These are phyloP conservation scores for Tachysurus vachellii DNA, from an alignment of 2,113 vertebrate genomes.

Conservation along the genomic window DNA sequence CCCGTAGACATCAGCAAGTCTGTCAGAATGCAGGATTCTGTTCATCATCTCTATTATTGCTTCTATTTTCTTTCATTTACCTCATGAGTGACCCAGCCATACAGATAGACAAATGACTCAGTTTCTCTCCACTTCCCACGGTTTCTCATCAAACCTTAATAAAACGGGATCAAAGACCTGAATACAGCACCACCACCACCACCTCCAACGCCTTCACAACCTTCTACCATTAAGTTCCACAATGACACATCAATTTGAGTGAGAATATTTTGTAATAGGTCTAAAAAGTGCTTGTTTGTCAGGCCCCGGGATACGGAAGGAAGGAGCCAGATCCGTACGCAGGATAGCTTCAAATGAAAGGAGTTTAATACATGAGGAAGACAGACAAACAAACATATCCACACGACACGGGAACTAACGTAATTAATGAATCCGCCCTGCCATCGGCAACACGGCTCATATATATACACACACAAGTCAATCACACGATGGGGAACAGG, in stretches of 20 bases:
- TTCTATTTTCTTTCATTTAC: slow-evolving; percentile 22
- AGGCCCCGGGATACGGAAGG: no score
- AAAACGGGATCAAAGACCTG: neutral
- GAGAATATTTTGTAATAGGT: neutral
- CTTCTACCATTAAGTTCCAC: neutral
- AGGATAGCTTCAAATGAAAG: no score
- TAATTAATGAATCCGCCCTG: no score
- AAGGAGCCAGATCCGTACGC: no score
- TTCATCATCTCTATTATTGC: neutral
- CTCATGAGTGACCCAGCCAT: slow-evolving; percentile 1
- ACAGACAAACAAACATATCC: no score
- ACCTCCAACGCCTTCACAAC: neutral
- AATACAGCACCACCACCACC: neutral
- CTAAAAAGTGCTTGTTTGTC: neutral
- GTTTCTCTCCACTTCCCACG: slow-evolving; percentile 3
- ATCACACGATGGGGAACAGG: no score
- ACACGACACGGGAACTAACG: no score
- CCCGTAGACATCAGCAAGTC: neutral
- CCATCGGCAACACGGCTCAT: no score
- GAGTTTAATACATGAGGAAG: no score
- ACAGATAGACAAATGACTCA: neutral
- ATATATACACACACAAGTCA: no score
- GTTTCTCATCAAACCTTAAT: slow-evolving; percentile 24
- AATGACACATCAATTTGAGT: neutral
- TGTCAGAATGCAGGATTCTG: neutral